These are phyloP conservation scores for Neoscelio sp. DNA, from an alignment of 2,888 invertebrate genomes.

Conservation along the genomic window DNA sequence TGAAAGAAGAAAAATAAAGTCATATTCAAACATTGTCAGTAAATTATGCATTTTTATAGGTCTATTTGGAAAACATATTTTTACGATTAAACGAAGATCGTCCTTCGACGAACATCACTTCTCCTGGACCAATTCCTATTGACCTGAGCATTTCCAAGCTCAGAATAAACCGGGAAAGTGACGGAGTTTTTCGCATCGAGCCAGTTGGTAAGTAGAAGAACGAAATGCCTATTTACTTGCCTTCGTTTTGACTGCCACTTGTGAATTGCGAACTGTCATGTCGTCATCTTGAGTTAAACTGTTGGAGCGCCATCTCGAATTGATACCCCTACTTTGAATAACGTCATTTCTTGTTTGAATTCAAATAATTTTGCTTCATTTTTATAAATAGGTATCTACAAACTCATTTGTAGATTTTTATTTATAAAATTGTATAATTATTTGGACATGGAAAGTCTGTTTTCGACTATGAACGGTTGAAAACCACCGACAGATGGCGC, in stretches of 20 bases:
- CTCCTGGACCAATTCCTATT: slow-evolving; percentile 92
- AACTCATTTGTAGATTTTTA: too few relatives aligned
- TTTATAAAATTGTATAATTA: too few relatives aligned
- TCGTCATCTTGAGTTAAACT: neutral
- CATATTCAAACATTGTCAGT: slow-evolving; percentile 12
- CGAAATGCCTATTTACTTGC: slow-evolving; percentile 1
- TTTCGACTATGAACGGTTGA: too few relatives aligned
- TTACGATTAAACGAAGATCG: slow-evolving; percentile 93
- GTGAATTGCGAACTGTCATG: slow-evolving; percentile 63
- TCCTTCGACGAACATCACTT: slow-evolving; percentile 91
- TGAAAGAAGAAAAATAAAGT: slow-evolving; percentile 24
- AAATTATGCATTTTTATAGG: slow-evolving; percentile 84
- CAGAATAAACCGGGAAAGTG: slow-evolving; percentile 88
- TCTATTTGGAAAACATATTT: slow-evolving; percentile 89
- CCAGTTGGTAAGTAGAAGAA: slow-evolving; percentile 83
- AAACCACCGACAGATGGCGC: too few relatives aligned
- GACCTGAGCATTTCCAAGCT: slow-evolving; percentile 90
- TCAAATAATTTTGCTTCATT: too few relatives aligned
- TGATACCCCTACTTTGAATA: neutral
- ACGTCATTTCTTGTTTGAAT: too few relatives aligned
- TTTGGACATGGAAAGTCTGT: too few relatives aligned
- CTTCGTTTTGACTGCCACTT: slow-evolving; percentile 74
- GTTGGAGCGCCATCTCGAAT: too few relatives aligned
- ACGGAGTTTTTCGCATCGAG: slow-evolving; percentile 90
- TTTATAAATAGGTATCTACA: too few relatives aligned